These are phyloP conservation scores for Drosophila borealis DNA, from an alignment of 2,888 invertebrate genomes.

Conservation along the genomic window DNA sequence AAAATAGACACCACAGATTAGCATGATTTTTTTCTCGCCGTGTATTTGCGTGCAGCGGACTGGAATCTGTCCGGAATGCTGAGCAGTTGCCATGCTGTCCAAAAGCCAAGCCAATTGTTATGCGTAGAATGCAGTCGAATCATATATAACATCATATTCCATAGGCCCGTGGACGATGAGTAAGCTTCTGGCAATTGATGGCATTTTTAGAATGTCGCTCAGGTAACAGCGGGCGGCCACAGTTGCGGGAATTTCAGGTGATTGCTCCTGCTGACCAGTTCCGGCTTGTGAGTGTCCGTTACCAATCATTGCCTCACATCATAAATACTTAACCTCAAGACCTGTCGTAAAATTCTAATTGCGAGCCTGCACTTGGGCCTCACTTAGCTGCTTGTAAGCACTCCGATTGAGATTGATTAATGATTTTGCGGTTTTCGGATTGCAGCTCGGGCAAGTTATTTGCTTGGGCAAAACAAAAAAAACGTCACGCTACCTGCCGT, in stretches of 20 bases:
- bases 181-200: slow-evolving; percentile 33
- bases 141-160: slow-evolving; percentile 23
- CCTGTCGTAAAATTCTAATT: neutral
- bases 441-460: slow-evolving; percentile 7
- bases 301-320: neutral
- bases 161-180: slow-evolving; percentile 37
- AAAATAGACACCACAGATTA: too few relatives aligned
- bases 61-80: slow-evolving; percentile 52
- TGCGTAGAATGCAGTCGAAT: slow-evolving; percentile 52
- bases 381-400: neutral
- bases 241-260: slow-evolving; percentile 30
- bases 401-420: slow-evolving; percentile 14
- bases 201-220: slow-evolving; percentile 43
- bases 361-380: neutral
- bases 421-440: slow-evolving; percentile 22
- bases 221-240: slow-evolving; percentile 6
- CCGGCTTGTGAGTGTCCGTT: slow-evolving; percentile 37
- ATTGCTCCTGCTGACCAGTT: slow-evolving; percentile 31
- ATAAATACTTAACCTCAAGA: neutral
- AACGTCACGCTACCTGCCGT: neutral
- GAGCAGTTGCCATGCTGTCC: slow-evolving; percentile 20
- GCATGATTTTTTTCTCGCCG: neutral
- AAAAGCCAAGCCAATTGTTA: slow-evolving; percentile 38
- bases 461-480: neutral
- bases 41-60: slow-evolving; percentile 6